Evolutionary conservation across 2,113 vertebrate genomes (phyloP).

Genomic region (Fukomys damarensis): DNA sequence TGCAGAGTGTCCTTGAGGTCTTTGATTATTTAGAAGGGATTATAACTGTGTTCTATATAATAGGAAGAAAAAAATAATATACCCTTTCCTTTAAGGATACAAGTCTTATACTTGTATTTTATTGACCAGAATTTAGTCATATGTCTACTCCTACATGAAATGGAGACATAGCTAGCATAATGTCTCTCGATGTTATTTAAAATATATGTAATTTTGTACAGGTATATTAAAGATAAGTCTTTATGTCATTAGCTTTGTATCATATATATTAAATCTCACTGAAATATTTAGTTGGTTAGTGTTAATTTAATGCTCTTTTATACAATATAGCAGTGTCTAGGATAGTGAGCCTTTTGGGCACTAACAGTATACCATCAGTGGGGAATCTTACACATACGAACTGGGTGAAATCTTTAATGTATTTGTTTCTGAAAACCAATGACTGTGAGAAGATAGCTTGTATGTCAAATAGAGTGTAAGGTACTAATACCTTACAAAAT

Average conservation of each 20-base stretch:
- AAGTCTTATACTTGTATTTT: background rate
- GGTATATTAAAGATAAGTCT: background rate
- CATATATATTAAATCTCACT: background rate
- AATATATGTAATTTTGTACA: background rate
- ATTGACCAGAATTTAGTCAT: background rate
- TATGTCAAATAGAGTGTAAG: background rate
- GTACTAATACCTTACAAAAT: background rate
- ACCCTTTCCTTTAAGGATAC: background rate
- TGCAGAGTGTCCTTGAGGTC: background rate
- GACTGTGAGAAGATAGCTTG: background rate
- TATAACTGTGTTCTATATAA: background rate
- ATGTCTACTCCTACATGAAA: background rate
- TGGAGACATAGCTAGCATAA: background rate
- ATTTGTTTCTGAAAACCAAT: constrained; percentile 44
- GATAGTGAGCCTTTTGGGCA: background rate
- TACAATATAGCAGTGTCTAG: background rate
- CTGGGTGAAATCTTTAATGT: background rate
- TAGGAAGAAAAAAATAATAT: background rate
- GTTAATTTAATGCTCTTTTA: background rate
- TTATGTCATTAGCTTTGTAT: background rate
- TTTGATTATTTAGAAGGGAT: background rate
- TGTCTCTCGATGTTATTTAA: background rate
- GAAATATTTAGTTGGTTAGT: background rate
- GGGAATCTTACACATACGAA: background rate
- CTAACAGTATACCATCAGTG: background rate